phyloP scores from a whole-genome alignment of 2,113 vertebrate species.

The Monarcha castaneiventris region DNA sequence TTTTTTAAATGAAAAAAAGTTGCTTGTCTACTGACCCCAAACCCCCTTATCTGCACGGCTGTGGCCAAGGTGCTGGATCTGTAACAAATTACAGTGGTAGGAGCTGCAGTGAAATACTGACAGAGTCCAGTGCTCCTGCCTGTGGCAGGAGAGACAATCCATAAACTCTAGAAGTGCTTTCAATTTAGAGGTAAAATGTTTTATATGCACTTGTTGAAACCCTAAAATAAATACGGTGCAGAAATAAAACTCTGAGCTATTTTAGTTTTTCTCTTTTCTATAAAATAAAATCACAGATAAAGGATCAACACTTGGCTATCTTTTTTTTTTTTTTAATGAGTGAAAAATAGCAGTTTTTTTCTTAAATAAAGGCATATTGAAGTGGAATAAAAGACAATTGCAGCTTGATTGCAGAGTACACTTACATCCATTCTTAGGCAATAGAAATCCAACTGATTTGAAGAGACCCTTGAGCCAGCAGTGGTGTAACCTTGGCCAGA shows the following conservation, averaged over 20 bases:
- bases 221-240: conserved; percentile 12
- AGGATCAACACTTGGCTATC: background rate
- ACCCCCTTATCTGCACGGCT: background rate
- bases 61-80: background rate
- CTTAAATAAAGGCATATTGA: background rate
- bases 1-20: background rate
- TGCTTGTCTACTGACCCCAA: background rate
- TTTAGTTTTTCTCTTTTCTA: background rate
- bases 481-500: background rate
- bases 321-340: background rate
- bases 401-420: background rate
- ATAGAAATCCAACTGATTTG: background rate
- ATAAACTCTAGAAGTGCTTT: conserved; percentile 5
- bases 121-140: background rate
- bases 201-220: background rate
- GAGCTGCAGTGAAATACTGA: background rate
- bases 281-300: background rate
- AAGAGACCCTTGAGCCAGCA: background rate
- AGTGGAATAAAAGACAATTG: conserved; percentile 5
- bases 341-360: background rate
- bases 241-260: conserved; percentile 21
- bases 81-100: background rate
- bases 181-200: conserved; percentile 18
- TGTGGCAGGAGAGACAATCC: background rate
- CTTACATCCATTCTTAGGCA: background rate